Base-by-base conservation (phyloP, 2,113 vertebrate genomes). In the Cyanistes caeruleus region DNA sequence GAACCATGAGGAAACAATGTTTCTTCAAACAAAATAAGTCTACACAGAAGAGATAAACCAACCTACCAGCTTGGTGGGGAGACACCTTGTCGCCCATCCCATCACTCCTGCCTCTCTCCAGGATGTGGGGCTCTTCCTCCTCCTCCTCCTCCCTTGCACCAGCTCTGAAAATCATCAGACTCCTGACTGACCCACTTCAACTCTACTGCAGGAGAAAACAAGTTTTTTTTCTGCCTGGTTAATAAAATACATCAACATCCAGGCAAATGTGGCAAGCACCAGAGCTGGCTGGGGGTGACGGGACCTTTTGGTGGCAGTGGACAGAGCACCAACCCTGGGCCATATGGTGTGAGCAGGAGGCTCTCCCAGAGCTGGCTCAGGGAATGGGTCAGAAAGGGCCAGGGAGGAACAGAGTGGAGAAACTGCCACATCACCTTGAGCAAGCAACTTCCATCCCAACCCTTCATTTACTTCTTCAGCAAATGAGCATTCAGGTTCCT, bases 201-300 rank as follows among this genome's bases (percentile, higher is more conserved):
- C 48, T 37, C 17, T 23, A 30, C 9, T 19, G 33, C 48, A 63
- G 25, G 13, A 81, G 56, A 74, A 81, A 89, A 56, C 22, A 2
- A 4, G 23, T 28, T 2, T 60, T 27, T 21, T 43, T 46, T 20
- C 48, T 77, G 64, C 14, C 48, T 55, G 11, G 9, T 63, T 77
- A 59, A 58, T 35, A 55, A 87, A 75, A 78, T 5, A 21, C 18
- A 41, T 25, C 31, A n/a, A 23, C 13, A 7, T 13, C 39, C 19
- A 67, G 51, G 33, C 20, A 79, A 58, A 52, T 3, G 22, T 18
- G 35, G 25, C 3, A 1, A 78, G 25, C 17, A 17, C 30, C 69
- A 52, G 63, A 60, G 46, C 37, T 62, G 20, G 33, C 60, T 33
- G 23, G 15, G 41, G 8, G 6, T 0, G 0, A 68, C 19, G 2